Evolutionary conservation across 2,113 vertebrate species (phyloP).

Genomic region (Acanthisitta chloris): DNA sequence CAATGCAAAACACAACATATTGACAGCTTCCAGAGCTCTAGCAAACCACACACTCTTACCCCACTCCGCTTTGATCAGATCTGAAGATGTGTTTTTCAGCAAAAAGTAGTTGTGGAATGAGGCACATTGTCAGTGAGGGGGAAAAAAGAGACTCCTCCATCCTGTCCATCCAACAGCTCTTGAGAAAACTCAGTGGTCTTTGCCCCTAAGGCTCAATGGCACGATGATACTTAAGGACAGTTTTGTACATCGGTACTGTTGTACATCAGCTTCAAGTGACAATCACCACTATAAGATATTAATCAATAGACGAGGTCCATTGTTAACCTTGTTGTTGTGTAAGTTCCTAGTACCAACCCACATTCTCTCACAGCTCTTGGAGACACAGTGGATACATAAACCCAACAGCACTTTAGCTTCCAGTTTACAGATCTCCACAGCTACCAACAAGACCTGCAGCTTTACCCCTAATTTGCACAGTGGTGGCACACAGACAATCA

Average conservation of each 20-base stretch:
- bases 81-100: neutral
- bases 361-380: neutral
- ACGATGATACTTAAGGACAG: no score
- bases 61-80: neutral
- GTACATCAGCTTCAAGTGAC: neutral
- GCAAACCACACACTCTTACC: neutral
- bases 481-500: neutral
- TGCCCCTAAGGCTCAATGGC: neutral
- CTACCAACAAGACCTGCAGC: neutral
- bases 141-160: neutral
- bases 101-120: neutral
- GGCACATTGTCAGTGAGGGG: neutral
- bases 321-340: neutral
- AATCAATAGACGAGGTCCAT: neutral
- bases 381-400: neutral
- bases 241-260: no score
- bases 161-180: neutral
- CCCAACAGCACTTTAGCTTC: neutral
- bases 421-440: neutral
- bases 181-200: neutral
- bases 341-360: neutral
- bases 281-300: neutral
- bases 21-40: accelerated
- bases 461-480: accelerated
- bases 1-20: accelerated